phyloP scores from a whole-genome alignment of 2,888 invertebrate genomes.

The Acanthococcus lagerstroemiae region DNA sequence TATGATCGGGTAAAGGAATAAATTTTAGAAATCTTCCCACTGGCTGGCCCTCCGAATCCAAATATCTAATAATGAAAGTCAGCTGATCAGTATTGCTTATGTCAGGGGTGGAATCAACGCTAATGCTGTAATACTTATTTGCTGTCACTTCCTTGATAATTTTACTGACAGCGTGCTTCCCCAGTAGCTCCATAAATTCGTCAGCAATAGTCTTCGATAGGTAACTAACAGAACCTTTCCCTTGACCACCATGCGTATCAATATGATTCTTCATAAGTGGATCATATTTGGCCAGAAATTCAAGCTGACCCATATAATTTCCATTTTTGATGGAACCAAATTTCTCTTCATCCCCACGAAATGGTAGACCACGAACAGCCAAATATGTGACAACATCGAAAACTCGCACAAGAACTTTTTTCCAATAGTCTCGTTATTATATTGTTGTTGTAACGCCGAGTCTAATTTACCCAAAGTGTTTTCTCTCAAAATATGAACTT shows the following conservation, averaged over 20 bases:
- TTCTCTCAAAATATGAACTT: no score
- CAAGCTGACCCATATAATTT: constrained; percentile 22
- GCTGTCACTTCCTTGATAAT: constrained; percentile 10
- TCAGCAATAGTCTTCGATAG: constrained; percentile 29
- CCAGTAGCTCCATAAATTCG: constrained; percentile 29
- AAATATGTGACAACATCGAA: constrained; percentile 35
- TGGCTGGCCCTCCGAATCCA: constrained; percentile 11
- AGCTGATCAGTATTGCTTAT: constrained; percentile 27
- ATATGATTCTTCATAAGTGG: constrained; percentile 26
- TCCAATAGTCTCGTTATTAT: no score
- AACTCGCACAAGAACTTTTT: constrained; percentile 34
- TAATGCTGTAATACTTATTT: constrained; percentile 24
- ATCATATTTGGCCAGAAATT: constrained; percentile 27
- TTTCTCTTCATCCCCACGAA: constrained; percentile 19
- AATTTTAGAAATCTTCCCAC: constrained; percentile 30
- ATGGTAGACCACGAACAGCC: constrained; percentile 35
- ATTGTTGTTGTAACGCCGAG: no score
- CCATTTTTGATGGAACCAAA: no score
- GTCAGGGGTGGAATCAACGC: constrained; percentile 31
- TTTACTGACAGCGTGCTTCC: constrained; percentile 3
- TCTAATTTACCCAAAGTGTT: no score
- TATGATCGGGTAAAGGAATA: constrained; percentile 18
- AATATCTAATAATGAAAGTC: constrained; percentile 28
- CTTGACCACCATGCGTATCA: constrained; percentile 25
- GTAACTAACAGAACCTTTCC: no score